phyloP scores from a whole-genome alignment of 2,113 vertebrate species.

The Paraplagusia blochii region DNA sequence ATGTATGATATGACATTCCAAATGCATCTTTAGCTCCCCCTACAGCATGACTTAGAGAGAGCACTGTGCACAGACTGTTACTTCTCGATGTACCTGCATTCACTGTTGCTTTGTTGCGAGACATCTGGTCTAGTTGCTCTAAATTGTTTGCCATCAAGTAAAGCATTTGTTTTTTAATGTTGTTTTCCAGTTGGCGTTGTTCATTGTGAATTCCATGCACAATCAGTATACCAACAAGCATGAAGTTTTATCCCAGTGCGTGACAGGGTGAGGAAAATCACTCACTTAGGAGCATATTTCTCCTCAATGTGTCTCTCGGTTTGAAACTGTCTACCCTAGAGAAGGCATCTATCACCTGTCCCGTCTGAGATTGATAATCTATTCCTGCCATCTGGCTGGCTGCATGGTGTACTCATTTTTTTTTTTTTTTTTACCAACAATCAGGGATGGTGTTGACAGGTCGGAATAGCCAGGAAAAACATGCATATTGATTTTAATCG shows the following conservation, averaged over 20 bases:
- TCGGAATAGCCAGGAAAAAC: conserved; percentile 70
- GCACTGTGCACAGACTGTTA: no score
- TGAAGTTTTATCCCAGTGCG: conserved; percentile 13
- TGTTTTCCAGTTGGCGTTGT: background rate
- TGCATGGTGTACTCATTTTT: conserved; percentile 71
- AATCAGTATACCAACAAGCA: background rate
- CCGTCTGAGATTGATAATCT: conserved; percentile 71
- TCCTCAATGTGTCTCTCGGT: conserved; percentile 56
- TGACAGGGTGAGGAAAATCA: conserved; percentile 36
- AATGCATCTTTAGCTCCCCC: no score
- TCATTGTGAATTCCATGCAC: background rate
- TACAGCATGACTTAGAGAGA: no score
- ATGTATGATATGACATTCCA: no score
- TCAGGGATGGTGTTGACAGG: conserved; percentile 72
- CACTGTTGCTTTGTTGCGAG: background rate
- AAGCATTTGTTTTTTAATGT: background rate
- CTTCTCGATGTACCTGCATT: no score
- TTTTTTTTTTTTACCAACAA: conserved; percentile 76
- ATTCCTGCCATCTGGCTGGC: conserved; percentile 75
- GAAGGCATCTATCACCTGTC: conserved; percentile 72
- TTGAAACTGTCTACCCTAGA: conserved; percentile 63
- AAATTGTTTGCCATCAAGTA: background rate
- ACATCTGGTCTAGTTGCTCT: background rate
- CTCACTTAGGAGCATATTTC: conserved; percentile 56
- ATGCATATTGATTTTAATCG: conserved; percentile 71